Base-by-base conservation (phyloP, 1,140 invertebrate genomes). In the Pentalonia nigronervosa region DNA sequence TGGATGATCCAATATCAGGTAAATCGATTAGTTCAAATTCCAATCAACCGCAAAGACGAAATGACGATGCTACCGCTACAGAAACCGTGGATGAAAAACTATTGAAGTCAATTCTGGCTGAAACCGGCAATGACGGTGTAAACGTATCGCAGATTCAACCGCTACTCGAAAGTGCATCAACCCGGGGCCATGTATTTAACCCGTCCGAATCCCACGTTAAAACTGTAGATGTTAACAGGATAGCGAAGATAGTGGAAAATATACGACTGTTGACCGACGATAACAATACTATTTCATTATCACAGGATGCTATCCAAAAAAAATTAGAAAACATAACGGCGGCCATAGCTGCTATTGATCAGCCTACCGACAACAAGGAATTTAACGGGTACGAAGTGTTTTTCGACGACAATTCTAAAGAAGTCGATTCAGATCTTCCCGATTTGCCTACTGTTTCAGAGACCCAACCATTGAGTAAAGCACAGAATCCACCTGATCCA, bases 251-350 rank as follows among this genome's bases (percentile, higher is more conserved):
- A 1, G 87, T 96, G 34, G 94, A 95, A n/a, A 96, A 95, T 0
- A 95, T 96, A 6, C 96, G 95, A 47, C 94, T 95, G 91, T 94
- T 96, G 0, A 95, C 96, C 48, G 95, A 96, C 86, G 96, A 94
- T 9, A 94, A 94, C 30, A 93, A 93, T 21, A 94, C 93, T 6
- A 83, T 94, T 67, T 60, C 76, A 2, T 53, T 94, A 8, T 93
- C 95, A 3, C 95, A 95, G 41, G 95, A 95, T 60, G 94, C 95
- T 1, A 95, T 95, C 0, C 94, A 95, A 83, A 95, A 95, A 67
- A 93, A 96, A 45, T 47, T 96, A 0, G 89, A 95, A 94, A 11
- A 95, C 95, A 2, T 96, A 95, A 94, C 94, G 94, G 7, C 91
- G 95, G 11, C 94, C 94, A 81, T 95, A 94, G 45, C 95, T 95